Percentiles rank a stretch among this genome's conserved stretches.
Conservation (phyloP, 2,888 invertebrate genomes). For the Lumbricus terrestris region DNA sequence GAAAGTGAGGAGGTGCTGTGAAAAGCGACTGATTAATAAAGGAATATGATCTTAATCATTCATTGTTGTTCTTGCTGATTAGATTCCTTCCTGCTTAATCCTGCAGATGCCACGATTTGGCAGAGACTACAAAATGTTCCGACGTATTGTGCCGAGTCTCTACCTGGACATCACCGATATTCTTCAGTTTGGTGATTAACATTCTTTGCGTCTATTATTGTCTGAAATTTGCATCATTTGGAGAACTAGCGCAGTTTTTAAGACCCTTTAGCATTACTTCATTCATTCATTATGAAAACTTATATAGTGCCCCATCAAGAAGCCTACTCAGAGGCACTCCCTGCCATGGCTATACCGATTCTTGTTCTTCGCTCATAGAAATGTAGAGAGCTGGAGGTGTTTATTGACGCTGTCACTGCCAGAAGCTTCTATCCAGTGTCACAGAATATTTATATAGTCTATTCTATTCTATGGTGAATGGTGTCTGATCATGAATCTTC, state of each 20-base stretch:
- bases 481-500: too few relatives aligned
- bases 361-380: background rate
- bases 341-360: too few relatives aligned
- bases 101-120: conserved; percentile 98
- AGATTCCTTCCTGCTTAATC: conserved; percentile 86
- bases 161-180: conserved; percentile 92
- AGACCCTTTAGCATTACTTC: too few relatives aligned
- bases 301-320: too few relatives aligned
- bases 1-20: too few relatives aligned
- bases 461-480: too few relatives aligned
- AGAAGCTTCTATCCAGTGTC: background rate
- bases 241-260: background rate
- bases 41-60: background rate
- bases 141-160: conserved; percentile 87
- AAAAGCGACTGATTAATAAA: background rate
- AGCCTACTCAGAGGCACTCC: too few relatives aligned
- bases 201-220: background rate
- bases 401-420: background rate
- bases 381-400: background rate
- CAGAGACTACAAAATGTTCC: conserved; percentile 92
- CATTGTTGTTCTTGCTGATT: conserved; percentile 21
- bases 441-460: too few relatives aligned
- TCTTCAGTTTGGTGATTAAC: conserved; percentile 26
- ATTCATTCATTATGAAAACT: too few relatives aligned
- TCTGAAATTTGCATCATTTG: background rate